Base-by-base conservation (phyloP, 1,140 invertebrate species). In the Leptoteleia sp. region DNA sequence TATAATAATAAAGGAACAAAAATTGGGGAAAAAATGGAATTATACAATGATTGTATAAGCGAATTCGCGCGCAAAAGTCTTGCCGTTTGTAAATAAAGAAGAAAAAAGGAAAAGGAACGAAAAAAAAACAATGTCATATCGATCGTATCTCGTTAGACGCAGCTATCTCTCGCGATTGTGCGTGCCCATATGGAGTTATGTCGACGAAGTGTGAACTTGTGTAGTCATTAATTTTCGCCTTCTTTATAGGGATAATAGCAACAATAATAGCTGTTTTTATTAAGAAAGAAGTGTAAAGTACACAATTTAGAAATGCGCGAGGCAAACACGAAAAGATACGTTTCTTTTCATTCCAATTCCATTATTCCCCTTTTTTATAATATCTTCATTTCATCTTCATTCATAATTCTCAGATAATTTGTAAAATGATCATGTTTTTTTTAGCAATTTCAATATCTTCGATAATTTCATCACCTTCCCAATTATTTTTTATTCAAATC, bases 91-190 rank as follows among this genome's bases (percentile, higher is more conserved):
- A 22, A 70, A 35, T 25, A 22, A 57, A 67, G n/a, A n/a, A n/a
- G n/a, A n/a, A n/a, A n/a, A n/a, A n/a, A n/a, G n/a, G n/a, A n/a
- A n/a, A n/a, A n/a, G n/a, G n/a, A n/a, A n/a, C n/a, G n/a, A n/a
- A n/a, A 68, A 65, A 67, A 42, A 31, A 25, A 70, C 65, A 70
- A 70, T 70, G 65, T 13, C 25, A 43, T 52, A 70, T 70, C 54
- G 65, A 70, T 70, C 54, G 35, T 59, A 59, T 70, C 52, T 70
- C 45, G 45, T 70, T 59, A 59, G 64, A 68, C 64, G 42, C 33
- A 57, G 54, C 48, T 61, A 71, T 71, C 67, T 61, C 61, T 61
- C 29, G 45, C 54, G 67, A 71, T 70, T 70, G 65, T 70, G 64
- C 62, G 48, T 70, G 65, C 54, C 17, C 43, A 42, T 70, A 27